phyloP scores from a whole-genome alignment of 2,797 vertebrate genomes.

The Eurystomus glaucurus region DNA sequence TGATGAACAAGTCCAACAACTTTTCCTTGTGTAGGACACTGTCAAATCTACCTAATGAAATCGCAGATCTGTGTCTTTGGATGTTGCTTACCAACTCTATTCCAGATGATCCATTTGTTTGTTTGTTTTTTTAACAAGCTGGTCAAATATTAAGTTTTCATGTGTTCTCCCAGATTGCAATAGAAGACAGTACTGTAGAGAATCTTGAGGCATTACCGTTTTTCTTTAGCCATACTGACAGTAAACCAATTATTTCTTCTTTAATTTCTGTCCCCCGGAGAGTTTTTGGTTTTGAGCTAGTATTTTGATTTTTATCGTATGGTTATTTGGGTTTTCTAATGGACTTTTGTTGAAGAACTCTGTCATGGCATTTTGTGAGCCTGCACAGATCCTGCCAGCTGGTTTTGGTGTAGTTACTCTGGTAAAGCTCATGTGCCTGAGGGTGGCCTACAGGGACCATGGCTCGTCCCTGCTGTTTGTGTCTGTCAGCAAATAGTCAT shows the following conservation, averaged over 20 bases:
- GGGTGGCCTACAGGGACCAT: neutral
- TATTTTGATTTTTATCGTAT: neutral
- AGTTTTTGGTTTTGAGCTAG: neutral
- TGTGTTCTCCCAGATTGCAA: neutral
- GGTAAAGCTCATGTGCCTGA: neutral
- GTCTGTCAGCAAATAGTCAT: neutral
- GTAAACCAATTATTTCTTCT: neutral
- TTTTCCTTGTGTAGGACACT: neutral
- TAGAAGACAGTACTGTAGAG: neutral
- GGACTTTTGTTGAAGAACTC: neutral
- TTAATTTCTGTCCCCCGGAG: neutral
- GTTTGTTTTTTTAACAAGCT: neutral
- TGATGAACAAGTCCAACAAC: neutral
- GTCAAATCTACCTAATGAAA: no score
- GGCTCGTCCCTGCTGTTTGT: neutral
- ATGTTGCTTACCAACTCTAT: neutral
- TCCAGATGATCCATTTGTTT: neutral
- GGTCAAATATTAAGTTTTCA: neutral
- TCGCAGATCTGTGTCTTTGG: neutral
- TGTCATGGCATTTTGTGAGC: neutral
- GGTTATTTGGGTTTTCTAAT: neutral
- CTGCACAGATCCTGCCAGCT: neutral
- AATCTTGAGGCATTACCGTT: neutral
- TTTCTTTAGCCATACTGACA: neutral
- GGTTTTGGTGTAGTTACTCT: neutral